Evolutionary conservation across 2,888 invertebrate genomes (phyloP), one percentile per base, ranked within the genome.

Genomic region (Tinea pellionella): DNA sequence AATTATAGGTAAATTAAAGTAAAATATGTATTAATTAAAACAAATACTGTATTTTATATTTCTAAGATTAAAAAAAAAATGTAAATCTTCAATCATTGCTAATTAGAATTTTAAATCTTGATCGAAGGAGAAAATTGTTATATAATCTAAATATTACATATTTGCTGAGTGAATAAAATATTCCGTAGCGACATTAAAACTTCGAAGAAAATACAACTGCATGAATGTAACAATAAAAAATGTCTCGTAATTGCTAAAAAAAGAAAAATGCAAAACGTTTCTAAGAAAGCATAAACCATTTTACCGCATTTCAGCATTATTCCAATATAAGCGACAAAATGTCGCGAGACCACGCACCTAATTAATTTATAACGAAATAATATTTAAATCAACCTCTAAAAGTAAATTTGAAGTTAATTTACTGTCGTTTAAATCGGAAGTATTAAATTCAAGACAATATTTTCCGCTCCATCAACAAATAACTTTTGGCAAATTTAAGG

Each of bases 401-500:
- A 11, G 32, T 11, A 32, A 9, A 32, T 32, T 32, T 32, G 11
- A 7, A 32, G 32, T n/a, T n/a, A n/a, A n/a, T n/a, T n/a, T n/a
- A 24, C 6, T 24, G 24, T 24, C 2, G 24, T 24, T 24, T 24
- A 24, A 24, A 24, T 24, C 24, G 6, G 24, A 24, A 24, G 24
- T 24, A 24, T 24, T 24, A n/a, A n/a, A n/a, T 24, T 24, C 24
- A 3, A 24, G 24, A 24, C 24, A 3, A 24, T 57, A 11, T 57
- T 30, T 32, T 57, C 57, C 32, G 32, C 57, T 57, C 57, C 57
- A 57, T 57, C 57, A 57, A 57, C 57, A 57, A 57, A 57, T 57
- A 57, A 57, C 57, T 57, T 57, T 30, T 29, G 9, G 32, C 15
- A 57, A 57, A 57, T 57, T 57, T 57, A 57, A 57, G 57, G 57